phyloP scores from a whole-genome alignment of 2,888 invertebrate species.

The Drosophila engyochracea region DNA sequence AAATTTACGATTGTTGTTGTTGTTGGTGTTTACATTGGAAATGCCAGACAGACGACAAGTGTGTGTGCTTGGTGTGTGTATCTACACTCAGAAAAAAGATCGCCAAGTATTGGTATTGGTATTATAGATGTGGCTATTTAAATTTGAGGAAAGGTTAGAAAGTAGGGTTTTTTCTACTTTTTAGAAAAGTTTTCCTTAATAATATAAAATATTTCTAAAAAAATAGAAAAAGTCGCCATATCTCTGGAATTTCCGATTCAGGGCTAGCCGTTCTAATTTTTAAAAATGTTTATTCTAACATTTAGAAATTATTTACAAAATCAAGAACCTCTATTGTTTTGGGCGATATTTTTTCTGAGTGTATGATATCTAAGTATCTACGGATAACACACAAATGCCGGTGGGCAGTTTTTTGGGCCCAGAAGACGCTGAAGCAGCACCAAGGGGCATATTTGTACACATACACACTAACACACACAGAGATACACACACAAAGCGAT shows the following conservation, averaged over 20 bases:
- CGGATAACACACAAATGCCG: slow-evolving; percentile 4
- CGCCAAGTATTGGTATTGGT: not conserved
- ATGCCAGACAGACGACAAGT: slow-evolving; percentile 34
- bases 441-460: slow-evolving; percentile 52
- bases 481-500: too few relatives aligned
- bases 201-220: not conserved
- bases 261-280: not conserved
- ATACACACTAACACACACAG: not conserved
- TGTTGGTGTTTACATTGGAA: slow-evolving; percentile 28
- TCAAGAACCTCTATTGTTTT: not conserved
- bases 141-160: not conserved
- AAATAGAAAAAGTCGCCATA: not conserved
- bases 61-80: slow-evolving; percentile 8
- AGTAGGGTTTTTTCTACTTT: too few relatives aligned
- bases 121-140: too few relatives aligned
- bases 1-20: slow-evolving; percentile 36
- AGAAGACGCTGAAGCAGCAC: slow-evolving; percentile 42
- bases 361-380: slow-evolving; percentile 10
- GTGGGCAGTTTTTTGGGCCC: slow-evolving; percentile 19
- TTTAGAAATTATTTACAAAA: not conserved
- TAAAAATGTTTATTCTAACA: not conserved
- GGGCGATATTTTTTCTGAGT: not conserved
- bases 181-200: not conserved
- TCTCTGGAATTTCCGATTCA: not conserved
- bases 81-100: not conserved